phyloP scores from a whole-genome alignment of 2,113 vertebrate genomes.

The Circaetus cinerascens region DNA sequence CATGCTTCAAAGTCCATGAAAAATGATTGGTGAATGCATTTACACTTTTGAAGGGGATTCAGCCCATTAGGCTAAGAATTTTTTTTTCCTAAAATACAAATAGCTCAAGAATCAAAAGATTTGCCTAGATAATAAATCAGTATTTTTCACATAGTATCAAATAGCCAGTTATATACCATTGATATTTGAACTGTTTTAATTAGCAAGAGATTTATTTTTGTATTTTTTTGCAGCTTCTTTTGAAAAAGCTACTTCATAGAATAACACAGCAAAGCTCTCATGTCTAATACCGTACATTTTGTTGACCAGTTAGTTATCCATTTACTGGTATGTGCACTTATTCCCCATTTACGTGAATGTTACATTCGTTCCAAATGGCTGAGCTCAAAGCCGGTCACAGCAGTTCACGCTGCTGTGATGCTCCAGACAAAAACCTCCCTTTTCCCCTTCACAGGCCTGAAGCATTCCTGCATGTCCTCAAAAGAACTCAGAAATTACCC shows the following conservation, averaged over 20 bases:
- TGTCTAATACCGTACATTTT: not conserved
- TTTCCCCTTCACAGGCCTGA: not conserved
- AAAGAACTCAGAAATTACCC: not conserved
- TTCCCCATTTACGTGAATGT: not conserved
- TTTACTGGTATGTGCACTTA: not conserved
- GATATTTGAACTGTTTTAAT: not conserved
- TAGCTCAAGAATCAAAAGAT: not conserved
- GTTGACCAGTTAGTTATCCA: not conserved
- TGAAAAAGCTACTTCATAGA: not conserved
- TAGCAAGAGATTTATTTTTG: not conserved
- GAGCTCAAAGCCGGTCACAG: not conserved
- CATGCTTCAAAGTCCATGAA: not conserved
- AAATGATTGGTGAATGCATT: not conserved
- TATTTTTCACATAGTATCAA: not conserved
- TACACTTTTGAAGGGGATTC: not conserved
- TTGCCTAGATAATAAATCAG: not conserved
- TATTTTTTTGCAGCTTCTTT: not conserved
- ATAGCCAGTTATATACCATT: not conserved
- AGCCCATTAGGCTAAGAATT: not conserved
- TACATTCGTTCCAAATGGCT: not conserved
- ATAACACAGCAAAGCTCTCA: not conserved
- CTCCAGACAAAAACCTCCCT: not conserved
- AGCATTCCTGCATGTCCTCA: not conserved
- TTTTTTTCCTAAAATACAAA: not conserved
- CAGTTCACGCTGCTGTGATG: not conserved